These are phyloP conservation scores for Axis porcinus DNA, from an alignment of 2,113 vertebrate species.

Conservation along the genomic window DNA sequence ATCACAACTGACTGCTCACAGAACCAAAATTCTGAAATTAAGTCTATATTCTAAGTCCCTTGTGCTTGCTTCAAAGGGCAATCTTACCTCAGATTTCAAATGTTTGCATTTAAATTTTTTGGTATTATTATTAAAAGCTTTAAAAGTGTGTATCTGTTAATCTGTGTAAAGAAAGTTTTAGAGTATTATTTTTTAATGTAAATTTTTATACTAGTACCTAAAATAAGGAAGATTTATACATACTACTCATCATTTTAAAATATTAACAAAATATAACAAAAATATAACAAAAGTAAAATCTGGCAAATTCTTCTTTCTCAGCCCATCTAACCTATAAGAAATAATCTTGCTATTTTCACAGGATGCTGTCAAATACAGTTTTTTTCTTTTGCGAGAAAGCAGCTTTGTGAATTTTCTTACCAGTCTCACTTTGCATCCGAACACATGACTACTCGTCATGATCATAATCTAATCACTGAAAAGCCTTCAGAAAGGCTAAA, in stretches of 20 bases:
- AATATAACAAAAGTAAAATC: conserved; percentile 11
- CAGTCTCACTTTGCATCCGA: neutral
- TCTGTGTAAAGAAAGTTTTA: neutral
- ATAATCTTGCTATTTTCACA: neutral
- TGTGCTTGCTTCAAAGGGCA: neutral
- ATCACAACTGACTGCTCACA: neutral
- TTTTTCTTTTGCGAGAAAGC: neutral
- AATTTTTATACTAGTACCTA: neutral
- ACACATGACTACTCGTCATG: neutral
- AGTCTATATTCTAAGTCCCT: neutral
- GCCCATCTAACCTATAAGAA: neutral
- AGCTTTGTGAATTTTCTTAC: conserved; percentile 5
- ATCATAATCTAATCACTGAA: neutral
- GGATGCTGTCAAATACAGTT: neutral
- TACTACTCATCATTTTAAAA: neutral
- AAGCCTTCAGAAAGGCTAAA: neutral
- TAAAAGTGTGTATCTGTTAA: neutral
- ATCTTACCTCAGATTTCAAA: neutral
- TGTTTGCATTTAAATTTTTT: neutral
- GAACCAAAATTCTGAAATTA: neutral
- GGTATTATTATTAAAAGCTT: neutral
- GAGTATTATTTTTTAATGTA: neutral
- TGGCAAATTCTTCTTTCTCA: neutral
- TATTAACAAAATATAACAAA: neutral
- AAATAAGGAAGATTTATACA: neutral